Percentiles rank a stretch among this genome's conserved stretches.
phyloP scores from a whole-genome alignment of 2,113 vertebrate genomes.

The Butorides virescens region DNA sequence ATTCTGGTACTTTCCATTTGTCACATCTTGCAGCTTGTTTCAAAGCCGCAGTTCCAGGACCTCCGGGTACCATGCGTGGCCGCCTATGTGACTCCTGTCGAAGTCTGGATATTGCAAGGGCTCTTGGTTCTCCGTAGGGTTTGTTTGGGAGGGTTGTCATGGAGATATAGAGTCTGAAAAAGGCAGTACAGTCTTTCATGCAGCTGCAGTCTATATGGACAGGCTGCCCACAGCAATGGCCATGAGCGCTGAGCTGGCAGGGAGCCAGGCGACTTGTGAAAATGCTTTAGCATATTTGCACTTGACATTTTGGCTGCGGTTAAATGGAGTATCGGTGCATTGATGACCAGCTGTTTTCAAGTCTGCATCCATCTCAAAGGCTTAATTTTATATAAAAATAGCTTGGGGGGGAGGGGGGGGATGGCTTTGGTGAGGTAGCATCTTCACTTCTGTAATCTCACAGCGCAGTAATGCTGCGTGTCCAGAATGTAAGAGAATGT shows the following conservation, averaged over 20 bases:
- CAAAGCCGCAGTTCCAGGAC: background rate
- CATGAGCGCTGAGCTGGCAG: background rate
- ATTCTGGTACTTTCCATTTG: background rate
- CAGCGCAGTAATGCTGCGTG: background rate
- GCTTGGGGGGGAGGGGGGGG: background rate
- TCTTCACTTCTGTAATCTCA: background rate
- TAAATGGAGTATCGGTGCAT: background rate
- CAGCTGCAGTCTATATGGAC: background rate
- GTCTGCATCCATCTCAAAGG: background rate
- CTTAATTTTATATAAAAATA: background rate
- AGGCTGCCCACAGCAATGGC: background rate
- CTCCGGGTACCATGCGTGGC: fast-evolving
- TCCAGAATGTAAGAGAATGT: too few species aligned
- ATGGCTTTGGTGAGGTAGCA: background rate
- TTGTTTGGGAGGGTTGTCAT: background rate
- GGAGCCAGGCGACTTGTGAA: background rate
- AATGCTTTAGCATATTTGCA: background rate
- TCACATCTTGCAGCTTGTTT: background rate
- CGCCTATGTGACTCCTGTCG: background rate
- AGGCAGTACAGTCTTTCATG: background rate
- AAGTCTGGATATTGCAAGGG: background rate
- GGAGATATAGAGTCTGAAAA: background rate
- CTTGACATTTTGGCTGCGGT: background rate
- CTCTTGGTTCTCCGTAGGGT: background rate
- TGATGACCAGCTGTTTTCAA: background rate